These are phyloP conservation scores for Osmoderma eremita DNA, from an alignment of 2,888 invertebrate genomes.

Conservation along the genomic window DNA sequence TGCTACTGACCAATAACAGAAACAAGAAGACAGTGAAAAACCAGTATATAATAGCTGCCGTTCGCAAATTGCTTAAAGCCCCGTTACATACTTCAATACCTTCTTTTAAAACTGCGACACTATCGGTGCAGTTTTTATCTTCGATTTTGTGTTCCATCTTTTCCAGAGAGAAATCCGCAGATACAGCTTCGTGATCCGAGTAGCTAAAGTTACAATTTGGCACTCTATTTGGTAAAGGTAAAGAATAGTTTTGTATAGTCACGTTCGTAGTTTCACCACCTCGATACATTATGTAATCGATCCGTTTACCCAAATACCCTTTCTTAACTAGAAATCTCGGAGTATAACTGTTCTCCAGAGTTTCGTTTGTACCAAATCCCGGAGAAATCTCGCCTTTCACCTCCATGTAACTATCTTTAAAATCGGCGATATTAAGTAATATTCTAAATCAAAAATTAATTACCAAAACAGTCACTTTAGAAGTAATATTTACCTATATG, in stretches of 20 bases:
- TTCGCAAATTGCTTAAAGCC: conserved; percentile 66
- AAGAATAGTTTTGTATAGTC: conserved; percentile 68
- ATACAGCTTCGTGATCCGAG: conserved; percentile 91
- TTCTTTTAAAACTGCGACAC: conserved; percentile 65
- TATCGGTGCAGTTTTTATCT: conserved; percentile 46
- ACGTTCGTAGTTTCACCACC: conserved; percentile 57
- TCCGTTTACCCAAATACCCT: conserved; percentile 82
- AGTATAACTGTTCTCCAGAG: conserved; percentile 85
- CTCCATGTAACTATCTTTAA: conserved; percentile 66
- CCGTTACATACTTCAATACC: conserved; percentile 70
- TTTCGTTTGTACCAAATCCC: conserved; percentile 78
- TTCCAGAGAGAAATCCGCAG: conserved; percentile 65
- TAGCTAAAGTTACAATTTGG: conserved; percentile 79
- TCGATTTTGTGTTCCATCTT: conserved; percentile 36
- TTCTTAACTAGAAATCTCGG: conserved; percentile 64
- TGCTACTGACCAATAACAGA: conserved; percentile 66
- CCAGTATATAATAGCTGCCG: conserved; percentile 68
- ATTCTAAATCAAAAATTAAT: conserved; percentile 60
- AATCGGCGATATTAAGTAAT: conserved; percentile 68
- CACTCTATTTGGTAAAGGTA: conserved; percentile 79
- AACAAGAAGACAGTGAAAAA: conserved; percentile 66
- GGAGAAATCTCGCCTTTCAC: conserved; percentile 53
- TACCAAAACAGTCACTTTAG: neutral
- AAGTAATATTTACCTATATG: conserved; percentile 68
- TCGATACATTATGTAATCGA: conserved; percentile 89